These are phyloP conservation scores for Acrobasis consociella DNA, from an alignment of 2,888 invertebrate genomes.

Conservation along the genomic window DNA sequence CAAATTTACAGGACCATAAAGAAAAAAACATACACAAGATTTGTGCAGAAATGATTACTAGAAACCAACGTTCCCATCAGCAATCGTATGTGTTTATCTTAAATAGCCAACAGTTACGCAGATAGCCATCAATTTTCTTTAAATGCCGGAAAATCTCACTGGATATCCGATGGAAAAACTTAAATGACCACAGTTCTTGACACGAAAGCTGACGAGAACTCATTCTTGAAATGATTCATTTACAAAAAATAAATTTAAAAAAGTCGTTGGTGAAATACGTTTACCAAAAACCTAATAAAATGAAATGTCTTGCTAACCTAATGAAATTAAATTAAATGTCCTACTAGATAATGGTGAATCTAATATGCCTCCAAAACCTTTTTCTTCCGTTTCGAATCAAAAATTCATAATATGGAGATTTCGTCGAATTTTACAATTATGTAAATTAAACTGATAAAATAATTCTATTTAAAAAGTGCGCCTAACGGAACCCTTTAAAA, in stretches of 20 bases:
- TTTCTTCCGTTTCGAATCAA: too few relatives aligned
- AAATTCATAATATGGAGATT: too few relatives aligned
- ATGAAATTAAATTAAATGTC: too few relatives aligned
- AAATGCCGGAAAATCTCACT: constrained; percentile 17
- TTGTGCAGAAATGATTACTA: not conserved
- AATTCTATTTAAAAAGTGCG: not conserved
- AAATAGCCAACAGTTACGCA: constrained; percentile 16
- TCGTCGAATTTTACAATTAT: not conserved
- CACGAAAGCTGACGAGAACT: constrained; percentile 13
- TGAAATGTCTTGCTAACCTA: too few relatives aligned
- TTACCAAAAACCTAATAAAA: too few relatives aligned
- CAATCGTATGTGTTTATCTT: constrained; percentile 2
- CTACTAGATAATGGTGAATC: too few relatives aligned
- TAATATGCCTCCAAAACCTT: too few relatives aligned
- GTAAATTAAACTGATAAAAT: not conserved
- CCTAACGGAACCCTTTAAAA: not conserved
- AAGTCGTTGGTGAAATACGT: too few relatives aligned
- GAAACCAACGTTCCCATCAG: not conserved
- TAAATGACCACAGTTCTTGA: constrained; percentile 15
- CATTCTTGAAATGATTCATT: too few relatives aligned
- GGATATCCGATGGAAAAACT: constrained; percentile 21
- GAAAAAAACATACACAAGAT: too few relatives aligned
- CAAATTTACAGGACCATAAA: too few relatives aligned
- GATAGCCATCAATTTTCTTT: constrained; percentile 15
- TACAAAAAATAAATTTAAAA: too few relatives aligned